Conservation (phyloP, 2,113 vertebrate species). For the Chloropsis hardwickii region DNA sequence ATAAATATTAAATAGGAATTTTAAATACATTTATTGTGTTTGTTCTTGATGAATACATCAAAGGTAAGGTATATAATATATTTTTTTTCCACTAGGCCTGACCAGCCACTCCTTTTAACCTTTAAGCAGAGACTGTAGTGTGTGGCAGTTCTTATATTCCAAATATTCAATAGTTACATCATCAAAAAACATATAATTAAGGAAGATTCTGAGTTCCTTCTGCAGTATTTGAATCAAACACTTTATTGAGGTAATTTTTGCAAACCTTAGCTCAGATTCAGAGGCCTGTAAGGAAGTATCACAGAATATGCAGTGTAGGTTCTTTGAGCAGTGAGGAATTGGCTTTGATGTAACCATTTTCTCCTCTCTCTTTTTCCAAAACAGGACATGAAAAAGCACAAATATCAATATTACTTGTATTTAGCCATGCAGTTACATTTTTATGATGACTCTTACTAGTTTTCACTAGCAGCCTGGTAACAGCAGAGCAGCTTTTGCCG, state of each 20-base stretch:
- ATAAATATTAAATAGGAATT: neutral
- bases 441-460: neutral
- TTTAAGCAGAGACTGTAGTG: neutral
- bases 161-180: neutral
- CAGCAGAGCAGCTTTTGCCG: neutral
- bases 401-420: neutral
- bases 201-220: neutral
- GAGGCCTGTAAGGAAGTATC: neutral
- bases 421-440: neutral
- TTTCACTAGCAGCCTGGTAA: neutral
- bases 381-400: neutral
- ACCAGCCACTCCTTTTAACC: neutral
- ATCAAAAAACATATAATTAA: neutral
- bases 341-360: neutral
- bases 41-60: accelerated
- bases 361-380: neutral
- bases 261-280: neutral
- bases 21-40: neutral
- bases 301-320: neutral
- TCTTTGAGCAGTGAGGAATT: neutral
- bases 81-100: neutral
- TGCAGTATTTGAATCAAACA: neutral
- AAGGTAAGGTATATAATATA: neutral
- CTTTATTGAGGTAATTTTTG: neutral
- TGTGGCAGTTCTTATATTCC: neutral